A percentile compares a stretch with the other conserved stretches of the same genome.
Conservation (phyloP, 1,140 invertebrate species). For the Neotoxoptera formosana region DNA sequence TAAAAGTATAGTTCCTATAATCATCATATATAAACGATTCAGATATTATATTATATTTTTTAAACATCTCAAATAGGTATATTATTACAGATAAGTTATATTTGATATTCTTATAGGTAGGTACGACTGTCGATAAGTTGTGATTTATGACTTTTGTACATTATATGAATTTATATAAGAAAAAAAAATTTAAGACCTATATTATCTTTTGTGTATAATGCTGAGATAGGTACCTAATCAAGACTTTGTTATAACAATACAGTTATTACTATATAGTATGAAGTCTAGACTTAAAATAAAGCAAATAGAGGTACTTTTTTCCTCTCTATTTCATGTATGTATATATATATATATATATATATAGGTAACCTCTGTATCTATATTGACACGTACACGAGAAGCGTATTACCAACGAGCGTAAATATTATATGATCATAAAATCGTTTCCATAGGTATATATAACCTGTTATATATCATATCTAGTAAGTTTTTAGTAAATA, state of each 20-base stretch:
- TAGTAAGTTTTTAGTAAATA: neutral
- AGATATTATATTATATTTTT: neutral
- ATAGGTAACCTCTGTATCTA: no score
- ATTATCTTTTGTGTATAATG: no score
- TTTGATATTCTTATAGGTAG: neutral
- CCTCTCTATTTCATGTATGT: no score
- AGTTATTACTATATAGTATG: no score
- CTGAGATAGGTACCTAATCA: no score
- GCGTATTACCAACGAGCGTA: neutral
- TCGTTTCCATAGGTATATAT: neutral
- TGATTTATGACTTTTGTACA: neutral
- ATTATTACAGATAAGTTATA: neutral
- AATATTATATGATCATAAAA: conserved; percentile 17
- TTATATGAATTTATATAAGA: neutral
- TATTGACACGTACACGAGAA: neutral
- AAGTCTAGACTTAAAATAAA: no score
- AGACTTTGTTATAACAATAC: no score
- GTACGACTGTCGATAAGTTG: neutral
- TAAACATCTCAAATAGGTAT: neutral
- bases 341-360: no score
- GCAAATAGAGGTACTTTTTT: no score
- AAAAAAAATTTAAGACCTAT: no score
- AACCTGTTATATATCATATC: no score
- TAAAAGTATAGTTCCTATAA: neutral
- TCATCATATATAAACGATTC: neutral